Base-by-base conservation (phyloP, 2,113 vertebrate species). In the Passer domesticus region DNA sequence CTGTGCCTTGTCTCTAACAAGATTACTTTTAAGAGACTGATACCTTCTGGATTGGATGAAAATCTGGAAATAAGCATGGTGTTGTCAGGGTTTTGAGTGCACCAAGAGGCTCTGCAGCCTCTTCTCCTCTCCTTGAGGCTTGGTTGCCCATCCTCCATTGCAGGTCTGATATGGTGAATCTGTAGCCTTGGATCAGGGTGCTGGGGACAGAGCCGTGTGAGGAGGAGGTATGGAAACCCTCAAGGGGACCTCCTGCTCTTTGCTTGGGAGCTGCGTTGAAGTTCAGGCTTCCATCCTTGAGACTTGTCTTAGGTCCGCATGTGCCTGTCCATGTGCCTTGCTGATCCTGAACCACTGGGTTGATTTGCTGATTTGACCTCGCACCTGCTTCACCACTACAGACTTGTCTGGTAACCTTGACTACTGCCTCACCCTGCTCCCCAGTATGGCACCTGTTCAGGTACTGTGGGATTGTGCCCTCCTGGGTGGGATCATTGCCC, bases 1-100 rank as follows among this genome's bases (percentile, higher is more conserved):
- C 95, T 95, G 96, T 93, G 92, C 77, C 80, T 93, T 12, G 1
- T 92, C 94, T 94, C 89, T 94, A 92, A 89, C 80, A 92, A 92
- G 92, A 95, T 96, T 92, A 81, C 80, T 94, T 96, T 94, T 94
- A 95, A 95, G 89, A 95, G 83, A 92, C 69, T 87, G 56, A 81
- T 94, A 92, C 76, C 77, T 95, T 93, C 95, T 92, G 91, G 83
- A 74, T 83, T 89, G 76, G 43, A 87, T 93, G 53, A 87, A 95
- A 95, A 88, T 90, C 86, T 95, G 83, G 74, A 95, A 92, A 90
- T 83, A 93, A 75, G 47, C 47, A 37, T 44, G 24, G 72, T 81
- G 69, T 72, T 94, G 72, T 89, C 73, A 87, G 47, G 59, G 43
- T 56, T 80, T 43, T 50, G 68, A 67, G 56, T 59, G 35, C 47